Evolutionary conservation across 2,888 invertebrate species (phyloP).

Genomic region (Cheilosia scutellata): DNA sequence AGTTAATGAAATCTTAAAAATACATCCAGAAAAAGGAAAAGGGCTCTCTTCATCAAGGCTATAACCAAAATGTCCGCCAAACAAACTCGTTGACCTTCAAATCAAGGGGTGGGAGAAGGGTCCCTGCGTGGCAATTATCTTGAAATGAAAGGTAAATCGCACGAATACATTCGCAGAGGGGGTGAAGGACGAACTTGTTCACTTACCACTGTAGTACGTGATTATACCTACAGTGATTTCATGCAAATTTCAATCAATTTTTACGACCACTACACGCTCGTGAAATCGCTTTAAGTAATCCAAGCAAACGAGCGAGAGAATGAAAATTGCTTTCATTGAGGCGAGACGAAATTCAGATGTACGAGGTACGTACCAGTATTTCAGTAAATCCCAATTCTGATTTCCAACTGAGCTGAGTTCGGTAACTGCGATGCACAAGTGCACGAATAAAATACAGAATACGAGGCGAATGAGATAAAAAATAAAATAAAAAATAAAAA

Average conservation of each 20-base stretch:
- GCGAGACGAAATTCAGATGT: constrained; percentile 52
- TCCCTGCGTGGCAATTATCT: constrained; percentile 7
- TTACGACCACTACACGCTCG: constrained; percentile 52
- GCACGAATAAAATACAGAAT: neutral
- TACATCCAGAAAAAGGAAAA: neutral
- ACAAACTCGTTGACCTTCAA: constrained; percentile 46
- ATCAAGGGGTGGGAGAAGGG: neutral
- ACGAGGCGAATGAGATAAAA: neutral
- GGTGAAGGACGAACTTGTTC: neutral
- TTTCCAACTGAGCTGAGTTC: constrained; percentile 21
- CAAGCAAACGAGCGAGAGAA: constrained; percentile 21
- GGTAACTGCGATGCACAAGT: neutral
- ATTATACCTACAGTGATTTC: constrained; percentile 18
- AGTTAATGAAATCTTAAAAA: no score
- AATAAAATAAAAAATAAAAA: neutral
- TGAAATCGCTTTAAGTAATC: constrained; percentile 63
- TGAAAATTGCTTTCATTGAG: constrained; percentile 67
- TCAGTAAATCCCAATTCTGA: constrained; percentile 19
- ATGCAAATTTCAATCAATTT: constrained; percentile 65
- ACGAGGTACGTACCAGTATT: neutral
- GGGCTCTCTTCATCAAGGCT: neutral
- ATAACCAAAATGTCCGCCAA: neutral
- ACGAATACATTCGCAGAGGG: neutral
- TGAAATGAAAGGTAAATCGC: constrained; percentile 35
- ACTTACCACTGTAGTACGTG: constrained; percentile 34